Conservation (phyloP, 2,113 vertebrate species). For the Laterallus jamaicensis region DNA sequence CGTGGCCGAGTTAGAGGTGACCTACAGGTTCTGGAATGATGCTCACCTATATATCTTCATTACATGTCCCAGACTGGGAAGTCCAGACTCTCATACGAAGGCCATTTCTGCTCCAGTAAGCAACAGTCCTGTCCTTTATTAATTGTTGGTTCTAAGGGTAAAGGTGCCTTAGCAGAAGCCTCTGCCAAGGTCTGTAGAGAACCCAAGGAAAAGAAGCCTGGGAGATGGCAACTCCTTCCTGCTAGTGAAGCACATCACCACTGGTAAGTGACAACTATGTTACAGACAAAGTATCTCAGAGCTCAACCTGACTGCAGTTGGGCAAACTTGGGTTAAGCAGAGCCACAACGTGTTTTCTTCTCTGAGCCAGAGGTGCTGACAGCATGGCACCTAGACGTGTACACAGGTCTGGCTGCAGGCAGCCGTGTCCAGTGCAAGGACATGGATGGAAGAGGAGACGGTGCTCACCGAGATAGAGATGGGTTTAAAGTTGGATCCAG, state of each 20-base stretch:
- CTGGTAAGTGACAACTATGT: neutral
- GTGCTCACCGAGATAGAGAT: neutral
- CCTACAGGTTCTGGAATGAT: neutral
- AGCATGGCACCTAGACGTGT: rapidly evolving
- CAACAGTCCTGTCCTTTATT: neutral
- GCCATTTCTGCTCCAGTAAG: neutral
- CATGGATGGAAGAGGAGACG: neutral
- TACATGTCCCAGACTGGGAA: neutral
- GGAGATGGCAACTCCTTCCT: neutral
- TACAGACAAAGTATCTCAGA: neutral
- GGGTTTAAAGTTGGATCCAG: neutral
- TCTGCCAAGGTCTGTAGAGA: neutral
- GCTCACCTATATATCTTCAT: neutral
- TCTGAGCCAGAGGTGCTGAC: neutral
- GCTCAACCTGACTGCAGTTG: neutral
- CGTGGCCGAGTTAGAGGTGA: neutral
- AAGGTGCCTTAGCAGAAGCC: neutral
- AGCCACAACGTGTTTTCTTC: neutral
- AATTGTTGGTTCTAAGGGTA: neutral
- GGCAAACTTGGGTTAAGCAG: neutral
- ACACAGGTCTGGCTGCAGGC: neutral
- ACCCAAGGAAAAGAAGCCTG: neutral
- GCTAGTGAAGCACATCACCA: neutral
- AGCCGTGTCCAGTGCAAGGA: neutral
- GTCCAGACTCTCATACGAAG: neutral